phyloP scores from a whole-genome alignment of 2,888 invertebrate species.

The Piscicola geometra region DNA sequence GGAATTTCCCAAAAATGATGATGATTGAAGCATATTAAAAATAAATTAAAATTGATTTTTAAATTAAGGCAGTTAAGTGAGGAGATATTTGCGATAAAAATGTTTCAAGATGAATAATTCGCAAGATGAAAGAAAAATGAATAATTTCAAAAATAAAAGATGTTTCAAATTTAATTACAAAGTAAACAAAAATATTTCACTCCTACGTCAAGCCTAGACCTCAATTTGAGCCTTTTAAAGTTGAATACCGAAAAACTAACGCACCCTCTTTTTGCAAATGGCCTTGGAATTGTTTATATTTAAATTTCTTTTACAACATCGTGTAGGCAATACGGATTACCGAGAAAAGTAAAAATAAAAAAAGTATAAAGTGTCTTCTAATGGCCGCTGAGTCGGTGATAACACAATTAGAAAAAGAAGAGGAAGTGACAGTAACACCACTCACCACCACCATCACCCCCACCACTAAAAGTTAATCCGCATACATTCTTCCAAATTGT shows the following conservation, averaged over 20 bases:
- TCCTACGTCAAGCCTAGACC: background rate
- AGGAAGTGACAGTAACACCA: background rate
- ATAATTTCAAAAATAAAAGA: background rate
- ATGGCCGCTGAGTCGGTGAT: slow-evolving; percentile 3
- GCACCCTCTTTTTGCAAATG: slow-evolving; percentile 8
- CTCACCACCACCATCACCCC: background rate
- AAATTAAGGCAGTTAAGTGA: too few relatives aligned
- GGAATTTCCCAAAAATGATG: too few relatives aligned
- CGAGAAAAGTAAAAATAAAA: background rate
- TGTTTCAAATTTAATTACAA: background rate
- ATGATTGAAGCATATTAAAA: too few relatives aligned
- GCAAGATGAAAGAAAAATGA: too few relatives aligned
- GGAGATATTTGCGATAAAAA: too few relatives aligned
- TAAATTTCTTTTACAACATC: background rate
- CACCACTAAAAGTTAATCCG: too few relatives aligned
- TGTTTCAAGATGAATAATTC: too few relatives aligned
- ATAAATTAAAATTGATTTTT: too few relatives aligned
- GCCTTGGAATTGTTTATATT: slow-evolving; percentile 11
- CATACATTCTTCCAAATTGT: too few relatives aligned
- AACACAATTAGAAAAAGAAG: background rate
- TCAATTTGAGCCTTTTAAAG: background rate
- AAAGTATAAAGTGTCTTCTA: background rate
- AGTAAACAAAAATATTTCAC: background rate
- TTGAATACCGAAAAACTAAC: background rate
- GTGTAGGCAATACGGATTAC: background rate